Evolutionary conservation across 2,113 vertebrate species (phyloP), one percentile per base, ranked within the genome.

Genomic region (Eonycteris spelaea): DNA sequence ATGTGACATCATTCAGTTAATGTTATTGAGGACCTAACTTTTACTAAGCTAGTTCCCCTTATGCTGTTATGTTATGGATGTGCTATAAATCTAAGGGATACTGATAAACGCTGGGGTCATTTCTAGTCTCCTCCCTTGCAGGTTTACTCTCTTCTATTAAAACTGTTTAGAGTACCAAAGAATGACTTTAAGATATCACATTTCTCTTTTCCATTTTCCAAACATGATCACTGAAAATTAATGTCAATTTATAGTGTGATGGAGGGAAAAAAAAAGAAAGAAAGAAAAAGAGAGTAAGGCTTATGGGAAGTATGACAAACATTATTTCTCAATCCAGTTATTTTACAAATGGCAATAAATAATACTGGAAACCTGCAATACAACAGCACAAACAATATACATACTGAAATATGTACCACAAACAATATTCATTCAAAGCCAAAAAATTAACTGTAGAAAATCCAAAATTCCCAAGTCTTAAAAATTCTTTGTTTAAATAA

Each of bases 401-500:
- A 92, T 85, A 75, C 10, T 92, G n/a, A 96, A 85, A 73, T 67
- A 82, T 35, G 43, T 55, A 16, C 45, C 38, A 61, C 51, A 75
- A 92, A 55, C 18, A 78, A 67, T 90, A 94, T 57, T 63, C 43
- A 85, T 70, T 88, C 53, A 82, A 73, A 53, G 30, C 33, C 28
- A 93, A 48, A 92, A 67, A 71, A n/a, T 63, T 43, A 83, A n/a
- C n/a, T 78, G 19, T 74, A 79, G 48, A 80, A 90, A 85, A 86
- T 51, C 12, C 15, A 73, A 55, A 84, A 79, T 55, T 55, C 22
- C 35, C 18, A 93, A 93, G 35, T 61, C 77, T 91, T 93, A 28
- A 80, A 61, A 90, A 79, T 79, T 78, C 35, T 61, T 86, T 92
- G n/a, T 77, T 80, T 94, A 55, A 79, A 82, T 93, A 73, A 77